A percentile compares a stretch with the other conserved stretches of the same genome.
These are phyloP conservation scores for Meda fulgida DNA, from an alignment of 2,797 vertebrate species.

Conservation along the genomic window DNA sequence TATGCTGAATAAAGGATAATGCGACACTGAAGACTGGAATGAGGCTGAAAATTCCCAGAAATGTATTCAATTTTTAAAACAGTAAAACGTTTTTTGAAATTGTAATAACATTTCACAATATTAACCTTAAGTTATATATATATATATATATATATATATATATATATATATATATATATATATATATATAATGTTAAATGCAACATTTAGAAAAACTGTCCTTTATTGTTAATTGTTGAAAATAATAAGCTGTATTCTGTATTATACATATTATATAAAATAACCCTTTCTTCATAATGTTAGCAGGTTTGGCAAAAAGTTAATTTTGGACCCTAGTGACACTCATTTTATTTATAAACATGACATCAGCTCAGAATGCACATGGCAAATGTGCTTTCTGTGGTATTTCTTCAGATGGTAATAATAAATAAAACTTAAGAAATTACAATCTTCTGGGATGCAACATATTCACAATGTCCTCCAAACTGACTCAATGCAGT, in stretches of 20 bases:
- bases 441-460: not conserved
- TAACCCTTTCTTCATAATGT: not conserved
- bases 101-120: not conserved
- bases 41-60: not conserved
- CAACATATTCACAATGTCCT: conserved; percentile 1
- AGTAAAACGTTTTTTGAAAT: no score
- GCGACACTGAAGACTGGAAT: not conserved
- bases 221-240: no score
- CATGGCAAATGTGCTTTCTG: not conserved
- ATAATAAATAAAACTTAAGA: no score
- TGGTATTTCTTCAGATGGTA: not conserved
- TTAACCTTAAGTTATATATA: no score
- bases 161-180: no score
- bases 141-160: no score
- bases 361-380: not conserved
- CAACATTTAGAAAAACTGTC: no score
- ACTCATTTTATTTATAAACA: not conserved
- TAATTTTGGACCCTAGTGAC: not conserved
- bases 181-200: no score
- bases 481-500: conserved; percentile 16
- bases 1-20: not conserved
- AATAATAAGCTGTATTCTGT: not conserved
- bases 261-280: not conserved
- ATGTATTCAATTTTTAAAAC: not conserved
- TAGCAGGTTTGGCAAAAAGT: not conserved